phyloP scores from a whole-genome alignment of 2,888 invertebrate genomes.

The Marasmarcha lunaedactyla region DNA sequence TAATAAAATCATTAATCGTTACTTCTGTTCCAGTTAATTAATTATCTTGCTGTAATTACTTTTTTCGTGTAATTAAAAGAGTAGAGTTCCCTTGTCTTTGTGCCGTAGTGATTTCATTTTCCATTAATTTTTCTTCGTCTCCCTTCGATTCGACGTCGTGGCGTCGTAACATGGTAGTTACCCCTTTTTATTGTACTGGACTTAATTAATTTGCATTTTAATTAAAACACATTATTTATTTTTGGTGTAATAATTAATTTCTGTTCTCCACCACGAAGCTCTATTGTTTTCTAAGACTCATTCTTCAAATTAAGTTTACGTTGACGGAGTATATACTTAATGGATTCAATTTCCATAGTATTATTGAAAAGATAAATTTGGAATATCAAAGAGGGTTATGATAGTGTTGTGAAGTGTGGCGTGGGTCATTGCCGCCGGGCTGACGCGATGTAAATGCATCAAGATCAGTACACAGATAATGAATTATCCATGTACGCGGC shows the following conservation, averaged over 20 bases:
- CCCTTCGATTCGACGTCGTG: constrained; percentile 73
- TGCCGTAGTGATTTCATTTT: constrained; percentile 68
- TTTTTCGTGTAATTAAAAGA: constrained; percentile 72
- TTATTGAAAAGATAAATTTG: neutral
- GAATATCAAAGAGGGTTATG: no score
- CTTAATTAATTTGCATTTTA: constrained; percentile 67
- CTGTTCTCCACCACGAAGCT: neutral
- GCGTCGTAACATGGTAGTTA: constrained; percentile 59
- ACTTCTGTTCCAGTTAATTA: constrained; percentile 71
- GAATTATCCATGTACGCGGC: constrained; percentile 37
- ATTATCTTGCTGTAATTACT: constrained; percentile 70
- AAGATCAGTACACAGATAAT: constrained; percentile 16
- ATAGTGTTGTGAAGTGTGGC: no score
- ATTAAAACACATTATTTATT: constrained; percentile 58
- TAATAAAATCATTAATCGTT: constrained; percentile 72
- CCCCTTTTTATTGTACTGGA: constrained; percentile 63
- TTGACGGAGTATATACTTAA: no score
- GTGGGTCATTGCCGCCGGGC: neutral
- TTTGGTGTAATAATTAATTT: constrained; percentile 1
- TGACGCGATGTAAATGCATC: neutral
- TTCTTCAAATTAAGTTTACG: neutral
- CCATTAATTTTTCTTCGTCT: constrained; percentile 70
- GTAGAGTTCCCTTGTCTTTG: constrained; percentile 69
- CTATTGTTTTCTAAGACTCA: neutral
- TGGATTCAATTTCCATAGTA: no score